Evolutionary conservation across 2,797 vertebrate genomes (phyloP).

Genomic region (Danio jaintianensis): DNA sequence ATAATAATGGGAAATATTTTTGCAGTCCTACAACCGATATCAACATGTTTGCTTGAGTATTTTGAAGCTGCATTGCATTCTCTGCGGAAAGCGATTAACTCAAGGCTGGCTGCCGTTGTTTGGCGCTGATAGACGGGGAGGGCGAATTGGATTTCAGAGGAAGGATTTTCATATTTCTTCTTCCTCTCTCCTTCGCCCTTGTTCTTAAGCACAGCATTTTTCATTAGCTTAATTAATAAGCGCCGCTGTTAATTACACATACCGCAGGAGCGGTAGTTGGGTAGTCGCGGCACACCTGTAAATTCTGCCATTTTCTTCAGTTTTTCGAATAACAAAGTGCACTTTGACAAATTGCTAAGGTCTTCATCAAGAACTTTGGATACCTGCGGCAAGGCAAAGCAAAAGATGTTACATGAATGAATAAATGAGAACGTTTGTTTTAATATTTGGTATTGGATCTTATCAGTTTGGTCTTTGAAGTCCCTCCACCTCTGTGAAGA

Average conservation of each 20-base stretch:
- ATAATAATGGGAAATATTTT: not conserved
- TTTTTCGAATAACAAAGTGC: constrained; percentile 13
- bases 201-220: constrained; percentile 60
- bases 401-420: not conserved
- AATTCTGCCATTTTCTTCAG: constrained; percentile 37
- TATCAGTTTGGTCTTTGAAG: constrained; percentile 34
- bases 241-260: constrained; percentile 64
- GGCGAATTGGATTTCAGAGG: constrained; percentile 18
- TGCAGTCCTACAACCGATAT: constrained; percentile 6
- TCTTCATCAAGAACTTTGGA: not conserved
- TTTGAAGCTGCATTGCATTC: not conserved
- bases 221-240: constrained; percentile 70
- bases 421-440: not conserved
- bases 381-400: not conserved
- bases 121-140: constrained; percentile 27
- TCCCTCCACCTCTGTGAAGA: constrained; percentile 61
- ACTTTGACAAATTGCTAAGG: not conserved
- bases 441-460: constrained; percentile 15
- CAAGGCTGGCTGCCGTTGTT: constrained; percentile 12
- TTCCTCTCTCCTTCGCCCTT: constrained; percentile 20
- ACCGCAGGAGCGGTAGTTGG: constrained; percentile 53
- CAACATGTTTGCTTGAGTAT: constrained; percentile 4
- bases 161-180: constrained; percentile 23
- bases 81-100: constrained; percentile 8
- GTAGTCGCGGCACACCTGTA: constrained; percentile 53